Evolutionary conservation across 1,140 invertebrate species (phyloP).

Genomic region (Chlorops oryzae): DNA sequence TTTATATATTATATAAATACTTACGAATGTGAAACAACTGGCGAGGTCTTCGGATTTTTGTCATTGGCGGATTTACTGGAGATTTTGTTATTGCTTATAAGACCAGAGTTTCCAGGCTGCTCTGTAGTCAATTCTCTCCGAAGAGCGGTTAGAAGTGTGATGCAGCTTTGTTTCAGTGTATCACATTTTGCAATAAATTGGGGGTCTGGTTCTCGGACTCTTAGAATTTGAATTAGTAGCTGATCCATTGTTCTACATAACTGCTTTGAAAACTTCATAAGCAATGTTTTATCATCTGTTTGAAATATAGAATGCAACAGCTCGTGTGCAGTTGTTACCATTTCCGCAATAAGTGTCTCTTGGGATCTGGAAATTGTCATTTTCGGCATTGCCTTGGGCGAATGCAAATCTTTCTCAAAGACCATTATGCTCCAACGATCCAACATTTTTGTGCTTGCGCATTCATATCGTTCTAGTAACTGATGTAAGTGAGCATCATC

Average conservation of each 20-base stretch:
- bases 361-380: slow-evolving; percentile 52
- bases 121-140: slow-evolving; percentile 56
- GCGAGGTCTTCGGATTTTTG: no score
- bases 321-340: slow-evolving; percentile 73
- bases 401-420: slow-evolving; percentile 68
- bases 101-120: no score
- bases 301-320: slow-evolving; percentile 85
- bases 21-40: no score
- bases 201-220: slow-evolving; percentile 57
- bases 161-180: slow-evolving; percentile 70
- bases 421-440: slow-evolving; percentile 95
- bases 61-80: no score
- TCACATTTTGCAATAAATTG: slow-evolving; percentile 64
- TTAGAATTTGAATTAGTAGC: slow-evolving; percentile 59
- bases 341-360: slow-evolving; percentile 56
- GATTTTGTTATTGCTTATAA: no score
- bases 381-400: slow-evolving; percentile 51
- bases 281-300: slow-evolving; percentile 69
- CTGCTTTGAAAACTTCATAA: slow-evolving; percentile 72
- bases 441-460: slow-evolving; percentile 91
- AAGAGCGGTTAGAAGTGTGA: slow-evolving; percentile 65
- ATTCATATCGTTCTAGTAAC: slow-evolving; percentile 87
- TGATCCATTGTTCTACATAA: slow-evolving; percentile 78
- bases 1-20: no score
- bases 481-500: slow-evolving; percentile 89